Conservation (phyloP, 2,113 vertebrate species). For the Lanius ludovicianus region DNA sequence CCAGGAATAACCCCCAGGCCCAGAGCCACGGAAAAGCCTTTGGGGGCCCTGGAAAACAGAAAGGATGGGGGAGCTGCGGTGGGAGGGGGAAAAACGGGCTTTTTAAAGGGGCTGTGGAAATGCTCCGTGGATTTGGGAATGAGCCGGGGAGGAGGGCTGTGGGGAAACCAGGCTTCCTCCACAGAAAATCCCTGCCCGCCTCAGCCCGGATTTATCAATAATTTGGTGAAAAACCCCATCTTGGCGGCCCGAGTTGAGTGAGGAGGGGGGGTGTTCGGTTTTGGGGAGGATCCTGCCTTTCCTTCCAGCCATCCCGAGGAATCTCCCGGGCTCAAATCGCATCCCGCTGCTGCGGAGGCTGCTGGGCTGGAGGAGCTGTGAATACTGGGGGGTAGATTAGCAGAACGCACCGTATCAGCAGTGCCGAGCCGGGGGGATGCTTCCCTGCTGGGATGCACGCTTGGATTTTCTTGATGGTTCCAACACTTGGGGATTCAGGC, state of each 20-base stretch:
- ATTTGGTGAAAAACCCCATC: not conserved
- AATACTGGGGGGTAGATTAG: not conserved
- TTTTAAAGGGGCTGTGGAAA: not conserved
- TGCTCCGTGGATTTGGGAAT: accelerated
- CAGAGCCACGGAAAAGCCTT: not conserved
- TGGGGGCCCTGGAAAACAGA: not conserved
- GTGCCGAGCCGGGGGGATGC: not conserved
- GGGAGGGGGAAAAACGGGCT: accelerated
- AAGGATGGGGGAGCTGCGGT: accelerated
- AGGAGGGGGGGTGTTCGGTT: accelerated
- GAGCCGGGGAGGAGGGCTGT: not conserved
- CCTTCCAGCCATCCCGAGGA: not conserved
- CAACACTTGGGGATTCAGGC: not conserved
- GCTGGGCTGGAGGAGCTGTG: not conserved
- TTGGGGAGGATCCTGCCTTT: accelerated
- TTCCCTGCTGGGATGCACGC: not conserved
- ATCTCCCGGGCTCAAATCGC: not conserved
- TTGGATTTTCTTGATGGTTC: not conserved
- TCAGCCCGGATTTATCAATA: not conserved
- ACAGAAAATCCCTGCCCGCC: not conserved
- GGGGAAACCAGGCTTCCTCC: not conserved
- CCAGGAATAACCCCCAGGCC: not conserved
- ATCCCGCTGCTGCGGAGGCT: not conserved
- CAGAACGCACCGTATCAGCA: not conserved
- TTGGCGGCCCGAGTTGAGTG: accelerated